A percentile compares a stretch with the other conserved stretches of the same genome.
Conservation (phyloP, 1,140 invertebrate species). For the Hylyphantes graminicola region DNA sequence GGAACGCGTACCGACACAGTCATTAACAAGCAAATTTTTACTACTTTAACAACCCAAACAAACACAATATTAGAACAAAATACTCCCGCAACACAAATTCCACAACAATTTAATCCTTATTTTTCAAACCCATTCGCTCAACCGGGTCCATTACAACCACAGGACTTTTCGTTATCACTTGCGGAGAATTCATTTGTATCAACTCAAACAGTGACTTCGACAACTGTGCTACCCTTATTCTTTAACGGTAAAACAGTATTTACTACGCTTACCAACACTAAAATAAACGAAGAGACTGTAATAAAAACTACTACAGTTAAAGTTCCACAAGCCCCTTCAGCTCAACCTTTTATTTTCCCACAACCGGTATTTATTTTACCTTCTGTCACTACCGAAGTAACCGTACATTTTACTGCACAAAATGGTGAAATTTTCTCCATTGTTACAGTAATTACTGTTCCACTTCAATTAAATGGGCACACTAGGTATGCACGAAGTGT, state of each 20-base stretch:
- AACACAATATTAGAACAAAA: constrained; percentile 57
- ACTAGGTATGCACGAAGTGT: constrained; percentile 47
- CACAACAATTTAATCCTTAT: constrained; percentile 66
- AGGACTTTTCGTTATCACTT: constrained; percentile 43
- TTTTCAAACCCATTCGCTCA: constrained; percentile 69
- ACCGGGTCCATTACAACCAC: constrained; percentile 61
- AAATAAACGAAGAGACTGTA: constrained; percentile 85
- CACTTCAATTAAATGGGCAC: constrained; percentile 40
- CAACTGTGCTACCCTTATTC: constrained; percentile 86
- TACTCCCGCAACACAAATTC: constrained; percentile 15
- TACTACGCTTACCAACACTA: constrained; percentile 87
- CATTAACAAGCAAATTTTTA: constrained; percentile 60
- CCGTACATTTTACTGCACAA: constrained; percentile 63
- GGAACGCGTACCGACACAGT: constrained; percentile 64
- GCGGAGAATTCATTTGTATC: constrained; percentile 73
- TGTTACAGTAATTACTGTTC: constrained; percentile 63
- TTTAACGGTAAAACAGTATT: constrained; percentile 89
- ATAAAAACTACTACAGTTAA: constrained; percentile 70
- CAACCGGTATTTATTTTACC: constrained; percentile 61
- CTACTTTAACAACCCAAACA: constrained; percentile 61
- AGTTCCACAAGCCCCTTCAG: constrained; percentile 69
- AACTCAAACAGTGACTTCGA: constrained; percentile 86
- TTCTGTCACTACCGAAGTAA: constrained; percentile 63
- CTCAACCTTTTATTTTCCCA: constrained; percentile 64
- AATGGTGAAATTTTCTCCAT: constrained; percentile 62